Conservation (phyloP, 2,797 vertebrate genomes). For the Onychomys leucogaster region DNA sequence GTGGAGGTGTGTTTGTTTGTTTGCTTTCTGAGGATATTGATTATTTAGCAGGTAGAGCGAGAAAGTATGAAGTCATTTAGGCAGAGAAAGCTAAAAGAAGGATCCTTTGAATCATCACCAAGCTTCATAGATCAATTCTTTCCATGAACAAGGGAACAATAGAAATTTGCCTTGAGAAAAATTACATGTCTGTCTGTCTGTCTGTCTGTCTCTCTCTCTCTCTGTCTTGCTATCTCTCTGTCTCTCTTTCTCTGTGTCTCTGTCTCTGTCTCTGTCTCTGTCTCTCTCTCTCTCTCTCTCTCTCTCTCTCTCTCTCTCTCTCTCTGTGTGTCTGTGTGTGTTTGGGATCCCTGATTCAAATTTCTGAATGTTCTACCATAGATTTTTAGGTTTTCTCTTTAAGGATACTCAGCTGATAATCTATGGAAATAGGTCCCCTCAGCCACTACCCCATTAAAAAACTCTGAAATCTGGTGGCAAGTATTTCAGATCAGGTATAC, state of each 20-base stretch:
- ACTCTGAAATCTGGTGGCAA: background rate
- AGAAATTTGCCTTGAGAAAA: conserved; percentile 2
- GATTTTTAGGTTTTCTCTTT: background rate
- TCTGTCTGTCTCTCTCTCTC: background rate
- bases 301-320: too few species aligned
- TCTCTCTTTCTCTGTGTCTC: too few species aligned
- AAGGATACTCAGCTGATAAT: background rate
- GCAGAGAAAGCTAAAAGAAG: background rate
- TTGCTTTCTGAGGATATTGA: background rate
- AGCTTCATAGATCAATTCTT: background rate
- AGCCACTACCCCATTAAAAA: background rate
- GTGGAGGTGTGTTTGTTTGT: background rate
- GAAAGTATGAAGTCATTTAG: background rate
- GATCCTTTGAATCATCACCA: conserved; percentile 4
- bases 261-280: too few species aligned
- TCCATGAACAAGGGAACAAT: background rate
- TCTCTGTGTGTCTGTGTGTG: background rate
- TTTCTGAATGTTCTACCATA: background rate
- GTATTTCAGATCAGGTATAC: background rate
- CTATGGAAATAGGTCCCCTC: background rate
- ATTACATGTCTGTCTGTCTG: background rate
- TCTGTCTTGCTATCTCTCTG: too few species aligned
- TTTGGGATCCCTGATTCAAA: background rate
- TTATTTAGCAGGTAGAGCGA: background rate
- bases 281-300: too few species aligned